Evolutionary conservation across 1,140 invertebrate species (phyloP).

Genomic region (Drosophila ercepeae): DNA sequence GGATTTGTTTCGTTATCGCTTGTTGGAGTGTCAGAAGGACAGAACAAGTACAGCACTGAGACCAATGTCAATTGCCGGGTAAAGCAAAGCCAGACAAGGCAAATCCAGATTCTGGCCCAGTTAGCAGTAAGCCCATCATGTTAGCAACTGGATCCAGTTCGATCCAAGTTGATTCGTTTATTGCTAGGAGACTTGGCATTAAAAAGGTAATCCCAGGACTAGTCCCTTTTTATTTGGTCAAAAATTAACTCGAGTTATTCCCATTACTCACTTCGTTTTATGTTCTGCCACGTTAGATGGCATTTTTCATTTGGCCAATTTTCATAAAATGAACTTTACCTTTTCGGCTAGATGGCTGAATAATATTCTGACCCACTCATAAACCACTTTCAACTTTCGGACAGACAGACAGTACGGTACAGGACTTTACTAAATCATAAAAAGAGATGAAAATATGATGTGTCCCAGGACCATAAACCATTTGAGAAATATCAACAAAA

Average conservation of each 20-base stretch:
- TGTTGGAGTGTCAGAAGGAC: conserved; percentile 27
- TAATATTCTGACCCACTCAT: conserved; percentile 42
- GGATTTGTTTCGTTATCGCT: conserved; percentile 66
- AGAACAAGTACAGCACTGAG: conserved; percentile 23
- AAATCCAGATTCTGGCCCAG: conserved; percentile 17
- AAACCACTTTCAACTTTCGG: conserved; percentile 41
- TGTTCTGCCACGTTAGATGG: conserved; percentile 11
- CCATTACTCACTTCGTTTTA: conserved; percentile 28
- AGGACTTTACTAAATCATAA: conserved; percentile 39
- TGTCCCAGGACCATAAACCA: conserved; percentile 41
- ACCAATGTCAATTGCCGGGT: conserved; percentile 16
- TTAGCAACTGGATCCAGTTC: conserved; percentile 31
- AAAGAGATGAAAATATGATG: conserved; percentile 46
- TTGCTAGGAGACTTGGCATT: neutral
- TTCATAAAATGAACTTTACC: conserved; percentile 35
- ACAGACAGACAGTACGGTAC: conserved; percentile 4
- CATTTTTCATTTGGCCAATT: conserved; percentile 35
- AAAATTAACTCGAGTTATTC: conserved; percentile 4
- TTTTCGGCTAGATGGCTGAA: conserved; percentile 11
- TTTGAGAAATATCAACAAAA: conserved; percentile 38
- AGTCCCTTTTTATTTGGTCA: neutral
- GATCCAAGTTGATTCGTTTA: conserved; percentile 40
- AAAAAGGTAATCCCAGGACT: neutral
- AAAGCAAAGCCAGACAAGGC: conserved; percentile 1
- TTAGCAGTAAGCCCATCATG: conserved; percentile 31